Conservation (phyloP, 2,888 invertebrate species). For the Polydrusus cervinus region DNA sequence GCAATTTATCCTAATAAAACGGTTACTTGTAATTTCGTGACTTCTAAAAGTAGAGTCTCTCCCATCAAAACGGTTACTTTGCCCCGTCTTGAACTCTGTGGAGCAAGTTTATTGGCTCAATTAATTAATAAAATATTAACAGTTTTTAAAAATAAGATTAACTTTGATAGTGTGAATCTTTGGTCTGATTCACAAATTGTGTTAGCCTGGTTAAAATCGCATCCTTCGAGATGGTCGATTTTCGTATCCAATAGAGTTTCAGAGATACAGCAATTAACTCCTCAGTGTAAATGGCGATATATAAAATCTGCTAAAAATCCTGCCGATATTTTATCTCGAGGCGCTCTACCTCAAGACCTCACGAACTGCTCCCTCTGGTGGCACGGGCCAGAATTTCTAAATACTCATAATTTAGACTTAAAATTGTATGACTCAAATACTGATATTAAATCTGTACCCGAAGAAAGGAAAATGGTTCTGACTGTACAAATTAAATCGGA, state of each 20-base stretch:
- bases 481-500: not conserved
- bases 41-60: slow-evolving; percentile 61
- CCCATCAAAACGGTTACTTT: slow-evolving; percentile 49
- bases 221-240: not conserved
- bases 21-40: slow-evolving; percentile 52
- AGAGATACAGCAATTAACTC: slow-evolving; percentile 46
- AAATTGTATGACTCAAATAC: not conserved
- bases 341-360: slow-evolving; percentile 27
- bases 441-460: not conserved
- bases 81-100: slow-evolving; percentile 51
- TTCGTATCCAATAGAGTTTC: slow-evolving; percentile 50
- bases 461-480: not conserved
- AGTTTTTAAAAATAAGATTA: not conserved
- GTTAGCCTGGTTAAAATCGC: slow-evolving; percentile 10
- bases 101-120: slow-evolving; percentile 32
- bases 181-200: slow-evolving; percentile 51
- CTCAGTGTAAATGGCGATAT: slow-evolving; percentile 43
- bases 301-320: slow-evolving; percentile 47
- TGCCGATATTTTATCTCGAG: slow-evolving; percentile 31
- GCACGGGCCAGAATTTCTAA: slow-evolving; percentile 26
- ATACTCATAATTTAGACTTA: not conserved
- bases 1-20: slow-evolving; percentile 26
- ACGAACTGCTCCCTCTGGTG: slow-evolving; percentile 20
- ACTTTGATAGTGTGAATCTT: slow-evolving; percentile 2
- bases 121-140: slow-evolving; percentile 23